Evolutionary conservation across 2,888 invertebrate genomes (phyloP).

Genomic region (Antheraea yamamai): DNA sequence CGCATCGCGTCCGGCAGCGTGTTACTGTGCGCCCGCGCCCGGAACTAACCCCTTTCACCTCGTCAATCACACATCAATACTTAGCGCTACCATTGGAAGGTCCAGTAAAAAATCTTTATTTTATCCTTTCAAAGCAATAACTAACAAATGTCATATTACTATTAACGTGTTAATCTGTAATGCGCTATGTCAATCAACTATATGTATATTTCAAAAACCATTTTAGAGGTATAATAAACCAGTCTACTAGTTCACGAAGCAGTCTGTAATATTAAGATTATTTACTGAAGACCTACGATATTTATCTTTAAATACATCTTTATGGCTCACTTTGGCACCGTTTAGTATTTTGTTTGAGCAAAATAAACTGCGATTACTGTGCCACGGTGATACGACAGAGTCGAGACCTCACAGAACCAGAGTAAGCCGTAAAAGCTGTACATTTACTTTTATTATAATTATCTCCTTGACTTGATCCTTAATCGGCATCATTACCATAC

Average conservation of each 20-base stretch:
- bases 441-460: slow-evolving; percentile 38
- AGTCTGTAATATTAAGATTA: slow-evolving; percentile 75
- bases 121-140: slow-evolving; percentile 49
- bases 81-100: slow-evolving; percentile 48
- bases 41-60: slow-evolving; percentile 10
- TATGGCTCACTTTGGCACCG: slow-evolving; percentile 81
- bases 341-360: slow-evolving; percentile 68
- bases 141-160: slow-evolving; percentile 54
- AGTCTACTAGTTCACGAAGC: slow-evolving; percentile 78
- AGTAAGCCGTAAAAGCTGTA: slow-evolving; percentile 79
- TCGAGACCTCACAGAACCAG: slow-evolving; percentile 66
- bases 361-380: slow-evolving; percentile 61
- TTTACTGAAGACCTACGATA: slow-evolving; percentile 71
- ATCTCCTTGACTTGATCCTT: slow-evolving; percentile 30
- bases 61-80: slow-evolving; percentile 36
- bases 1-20: not conserved
- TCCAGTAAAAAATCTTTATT: slow-evolving; percentile 66
- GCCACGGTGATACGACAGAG: slow-evolving; percentile 46
- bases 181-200: slow-evolving; percentile 57
- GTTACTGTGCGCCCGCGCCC: not conserved
- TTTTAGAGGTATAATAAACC: slow-evolving; percentile 71
- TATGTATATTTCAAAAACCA: slow-evolving; percentile 51
- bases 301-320: slow-evolving; percentile 50
- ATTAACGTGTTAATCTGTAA: slow-evolving; percentile 60
- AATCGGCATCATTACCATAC: slow-evolving; percentile 14